Evolutionary conservation across 2,113 vertebrate genomes (phyloP).

Genomic region (Cyphomyrus plagiostoma): DNA sequence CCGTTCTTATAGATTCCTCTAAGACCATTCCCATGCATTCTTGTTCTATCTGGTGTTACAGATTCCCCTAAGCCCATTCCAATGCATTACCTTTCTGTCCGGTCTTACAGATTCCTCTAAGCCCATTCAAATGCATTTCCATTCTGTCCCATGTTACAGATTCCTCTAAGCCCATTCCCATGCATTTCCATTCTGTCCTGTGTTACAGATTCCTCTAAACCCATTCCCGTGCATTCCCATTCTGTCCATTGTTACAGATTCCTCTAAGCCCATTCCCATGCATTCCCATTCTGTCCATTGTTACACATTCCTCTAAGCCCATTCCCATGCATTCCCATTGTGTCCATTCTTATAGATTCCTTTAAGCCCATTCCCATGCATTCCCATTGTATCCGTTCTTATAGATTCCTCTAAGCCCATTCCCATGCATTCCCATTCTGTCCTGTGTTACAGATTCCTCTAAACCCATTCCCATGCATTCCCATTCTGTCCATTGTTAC

Average conservation of each 20-base stretch:
- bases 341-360: slow-evolving; percentile 11
- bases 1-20: background rate
- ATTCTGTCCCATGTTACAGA: background rate
- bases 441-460: slow-evolving; percentile 61
- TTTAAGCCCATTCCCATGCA: background rate
- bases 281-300: background rate
- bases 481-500: background rate
- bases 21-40: background rate
- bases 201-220: too few species aligned
- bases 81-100: background rate
- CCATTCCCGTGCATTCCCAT: background rate
- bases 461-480: slow-evolving; percentile 30
- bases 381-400: background rate
- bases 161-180: background rate
- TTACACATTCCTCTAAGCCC: background rate
- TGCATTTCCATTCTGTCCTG: too few species aligned
- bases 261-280: slow-evolving; percentile 48
- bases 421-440: background rate
- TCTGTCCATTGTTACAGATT: slow-evolving; percentile 51
- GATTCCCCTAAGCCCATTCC: too few species aligned
- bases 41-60: too few species aligned
- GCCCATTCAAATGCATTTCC: background rate
- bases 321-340: background rate
- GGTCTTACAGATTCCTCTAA: slow-evolving; percentile 66
- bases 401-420: slow-evolving; percentile 64